Evolutionary conservation across 2,888 invertebrate genomes (phyloP), one percentile per base, ranked within the genome.

Genomic region (Caenorhabditis becei): DNA sequence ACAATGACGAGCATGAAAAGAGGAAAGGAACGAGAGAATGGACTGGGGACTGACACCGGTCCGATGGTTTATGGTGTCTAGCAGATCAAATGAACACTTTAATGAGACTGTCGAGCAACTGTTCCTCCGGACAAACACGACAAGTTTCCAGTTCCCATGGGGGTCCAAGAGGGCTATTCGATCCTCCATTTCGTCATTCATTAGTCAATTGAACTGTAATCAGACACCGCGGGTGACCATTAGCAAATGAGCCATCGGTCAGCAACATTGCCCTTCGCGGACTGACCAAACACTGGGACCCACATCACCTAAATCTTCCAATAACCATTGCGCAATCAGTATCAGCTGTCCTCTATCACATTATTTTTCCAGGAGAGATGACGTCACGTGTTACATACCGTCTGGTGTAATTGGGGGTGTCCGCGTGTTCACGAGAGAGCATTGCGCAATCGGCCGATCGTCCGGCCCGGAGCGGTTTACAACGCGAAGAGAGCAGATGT

Each of bases 401-500:
- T 61, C 23, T 28, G 37, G 56, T 47, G 58, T 65, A 65, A 74
- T 74, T 74, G 65, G 58, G 56, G 65, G 74, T 65, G 59, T 65
- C 65, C 70, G 41, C 16, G 49, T 51, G 37, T 20, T 49, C 69
- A 2, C 41, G 44, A 32, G 41, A 56, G 72, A 72, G 54, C 72
- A 35, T 74, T 74, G 74, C 74, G 65, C 74, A 74, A 74, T 65
- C 65, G 63, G 24, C 49, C 63, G 71, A 41, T 8, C 53, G 63
- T 44, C 54, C 63, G 63, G 47, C 28, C 32, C 32, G 61, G 44
- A 54, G 71, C 71, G 63, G 72, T 72, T 72, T 72, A 58, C 72
- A 69, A 67, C 41, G 51, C 26, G 28, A 28, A 20, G 58, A 58
- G 74, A 74, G 74, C 74, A 74, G 74, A 74, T 74, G 74, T 65